Conservation (phyloP, 1,140 invertebrate genomes). For the Eupristina koningsbergeri region DNA sequence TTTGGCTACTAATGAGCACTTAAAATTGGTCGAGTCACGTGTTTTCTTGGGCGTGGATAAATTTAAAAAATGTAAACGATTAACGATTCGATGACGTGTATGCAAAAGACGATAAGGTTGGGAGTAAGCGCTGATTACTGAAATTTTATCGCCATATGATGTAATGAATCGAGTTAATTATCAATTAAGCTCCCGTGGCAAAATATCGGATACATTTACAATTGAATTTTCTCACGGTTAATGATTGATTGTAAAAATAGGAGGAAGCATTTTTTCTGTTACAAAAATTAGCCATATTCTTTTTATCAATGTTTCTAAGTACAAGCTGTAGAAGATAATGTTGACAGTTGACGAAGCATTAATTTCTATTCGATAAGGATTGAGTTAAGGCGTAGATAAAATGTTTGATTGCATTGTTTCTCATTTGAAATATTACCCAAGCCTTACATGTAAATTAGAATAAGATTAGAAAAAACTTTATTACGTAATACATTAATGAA, state of each 20-base stretch:
- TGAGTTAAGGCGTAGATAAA: background rate
- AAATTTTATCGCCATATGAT: background rate
- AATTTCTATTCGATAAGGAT: background rate
- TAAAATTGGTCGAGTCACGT: too few species aligned
- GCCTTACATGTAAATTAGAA: background rate
- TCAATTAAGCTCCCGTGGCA: too few species aligned
- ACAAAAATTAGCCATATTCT: background rate
- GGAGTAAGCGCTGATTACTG: background rate
- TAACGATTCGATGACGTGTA: background rate
- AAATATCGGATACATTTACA: too few species aligned
- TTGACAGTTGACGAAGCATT: background rate
- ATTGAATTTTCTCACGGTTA: too few species aligned
- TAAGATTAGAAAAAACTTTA: background rate
- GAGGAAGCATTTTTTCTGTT: too few species aligned
- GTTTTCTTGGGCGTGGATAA: background rate
- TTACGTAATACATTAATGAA: background rate
- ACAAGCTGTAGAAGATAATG: conserved; percentile 3
- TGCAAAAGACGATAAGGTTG: background rate
- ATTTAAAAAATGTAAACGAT: too few species aligned
- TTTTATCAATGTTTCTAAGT: background rate
- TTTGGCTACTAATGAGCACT: background rate
- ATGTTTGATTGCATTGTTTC: background rate
- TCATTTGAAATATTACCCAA: background rate
- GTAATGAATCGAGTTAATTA: too few species aligned
- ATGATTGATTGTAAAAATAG: too few species aligned